phyloP scores from a whole-genome alignment of 2,113 vertebrate genomes.

The Cinclus cinclus region DNA sequence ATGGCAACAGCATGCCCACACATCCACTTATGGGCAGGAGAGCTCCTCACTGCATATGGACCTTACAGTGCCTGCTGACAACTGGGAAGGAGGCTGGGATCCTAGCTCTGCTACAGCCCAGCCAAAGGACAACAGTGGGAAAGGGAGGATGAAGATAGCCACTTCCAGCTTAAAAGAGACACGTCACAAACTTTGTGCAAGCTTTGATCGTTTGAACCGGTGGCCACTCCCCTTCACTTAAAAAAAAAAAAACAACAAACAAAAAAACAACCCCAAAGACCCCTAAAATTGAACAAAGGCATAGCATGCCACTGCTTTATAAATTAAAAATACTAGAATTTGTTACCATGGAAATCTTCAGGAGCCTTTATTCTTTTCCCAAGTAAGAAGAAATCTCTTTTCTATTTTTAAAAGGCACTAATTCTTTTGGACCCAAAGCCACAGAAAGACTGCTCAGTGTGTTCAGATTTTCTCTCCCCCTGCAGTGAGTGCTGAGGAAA shows the following conservation, averaged over 20 bases:
- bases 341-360: not conserved
- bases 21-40: accelerated
- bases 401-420: not conserved
- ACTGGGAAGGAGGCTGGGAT: not conserved
- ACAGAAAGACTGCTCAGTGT: accelerated
- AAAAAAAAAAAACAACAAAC: not conserved
- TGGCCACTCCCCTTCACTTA: not conserved
- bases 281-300: not conserved
- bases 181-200: not conserved
- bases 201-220: not conserved
- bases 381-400: not conserved
- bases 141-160: not conserved
- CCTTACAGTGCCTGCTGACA: not conserved
- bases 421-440: not conserved
- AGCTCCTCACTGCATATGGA: not conserved
- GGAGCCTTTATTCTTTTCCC: not conserved
- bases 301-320: not conserved
- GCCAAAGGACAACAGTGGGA: not conserved
- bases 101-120: not conserved
- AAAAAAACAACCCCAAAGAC: not conserved
- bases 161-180: not conserved
- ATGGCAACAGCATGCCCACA: accelerated
- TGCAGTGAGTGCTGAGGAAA: not conserved
- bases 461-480: not conserved
- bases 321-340: not conserved